Percentiles rank a stretch among this genome's conserved stretches.
Evolutionary conservation across 2,888 invertebrate species (phyloP).

Genomic region (Trachelus tabidus): DNA sequence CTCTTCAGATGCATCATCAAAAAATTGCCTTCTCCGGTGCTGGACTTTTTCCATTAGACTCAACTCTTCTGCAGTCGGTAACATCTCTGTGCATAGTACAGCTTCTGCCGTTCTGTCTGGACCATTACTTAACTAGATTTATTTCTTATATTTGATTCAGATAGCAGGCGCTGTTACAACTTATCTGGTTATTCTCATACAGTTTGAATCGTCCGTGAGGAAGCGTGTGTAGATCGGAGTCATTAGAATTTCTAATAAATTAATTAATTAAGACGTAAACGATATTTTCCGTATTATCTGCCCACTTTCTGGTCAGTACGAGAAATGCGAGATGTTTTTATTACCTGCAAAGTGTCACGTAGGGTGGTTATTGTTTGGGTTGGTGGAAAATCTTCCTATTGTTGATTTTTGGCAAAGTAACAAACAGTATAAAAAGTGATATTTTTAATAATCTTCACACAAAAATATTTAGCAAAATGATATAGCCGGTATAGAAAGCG

Average conservation of each 20-base stretch:
- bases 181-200: background rate
- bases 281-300: background rate
- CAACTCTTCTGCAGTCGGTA: background rate
- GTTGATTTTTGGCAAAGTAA: background rate
- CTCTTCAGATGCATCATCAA: background rate
- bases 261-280: background rate
- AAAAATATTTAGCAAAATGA: background rate
- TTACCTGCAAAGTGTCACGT: background rate
- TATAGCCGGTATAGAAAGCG: background rate
- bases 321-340: background rate
- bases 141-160: background rate
- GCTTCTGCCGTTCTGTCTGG: background rate
- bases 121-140: background rate
- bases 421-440: background rate
- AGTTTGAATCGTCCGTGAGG: background rate
- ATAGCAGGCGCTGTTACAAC: background rate
- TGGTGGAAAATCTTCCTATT: background rate
- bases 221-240: background rate
- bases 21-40: background rate
- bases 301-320: background rate
- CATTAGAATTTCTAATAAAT: background rate
- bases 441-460: background rate
- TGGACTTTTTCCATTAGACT: background rate
- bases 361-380: background rate
- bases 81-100: background rate